Evolutionary conservation across 2,888 invertebrate species (phyloP).

Genomic region (Lepidonotus clava): DNA sequence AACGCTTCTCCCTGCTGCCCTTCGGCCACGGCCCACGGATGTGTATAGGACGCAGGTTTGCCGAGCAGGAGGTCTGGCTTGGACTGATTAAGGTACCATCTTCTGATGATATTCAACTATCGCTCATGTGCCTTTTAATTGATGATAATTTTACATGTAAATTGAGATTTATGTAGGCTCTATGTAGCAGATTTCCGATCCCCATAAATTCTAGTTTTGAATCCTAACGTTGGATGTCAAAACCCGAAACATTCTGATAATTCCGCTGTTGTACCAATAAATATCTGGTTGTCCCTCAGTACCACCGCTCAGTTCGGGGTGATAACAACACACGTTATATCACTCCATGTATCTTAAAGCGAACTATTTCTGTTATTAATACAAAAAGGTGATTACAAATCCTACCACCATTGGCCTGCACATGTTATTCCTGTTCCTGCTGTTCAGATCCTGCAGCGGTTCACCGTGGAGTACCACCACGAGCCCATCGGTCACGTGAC

Average conservation of each 20-base stretch:
- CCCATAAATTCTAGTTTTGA: too few species aligned
- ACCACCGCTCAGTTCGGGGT: neutral
- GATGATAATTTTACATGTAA: too few species aligned
- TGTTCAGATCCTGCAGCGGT: constrained; percentile 55
- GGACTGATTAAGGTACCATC: constrained; percentile 56
- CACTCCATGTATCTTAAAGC: too few species aligned
- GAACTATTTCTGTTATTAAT: neutral
- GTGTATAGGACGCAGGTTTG: constrained; percentile 91
- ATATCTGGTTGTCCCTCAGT: neutral
- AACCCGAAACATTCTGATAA: too few species aligned
- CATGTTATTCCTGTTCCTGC: constrained; percentile 55
- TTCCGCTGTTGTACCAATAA: neutral
- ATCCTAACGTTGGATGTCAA: too few species aligned
- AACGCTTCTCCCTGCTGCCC: constrained; percentile 86
- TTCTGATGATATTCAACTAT: too few species aligned
- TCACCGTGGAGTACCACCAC: constrained; percentile 53
- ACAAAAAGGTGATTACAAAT: too few species aligned
- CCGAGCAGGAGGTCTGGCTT: constrained; percentile 90
- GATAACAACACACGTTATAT: neutral
- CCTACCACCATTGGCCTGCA: too few species aligned
- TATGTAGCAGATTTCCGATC: too few species aligned
- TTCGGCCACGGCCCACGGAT: constrained; percentile 91
- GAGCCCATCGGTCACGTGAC: constrained; percentile 47
- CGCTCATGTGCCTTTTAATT: too few species aligned
- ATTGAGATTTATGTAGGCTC: too few species aligned